Base-by-base conservation (phyloP, 2,888 invertebrate genomes). In the Clunio marinus region DNA sequence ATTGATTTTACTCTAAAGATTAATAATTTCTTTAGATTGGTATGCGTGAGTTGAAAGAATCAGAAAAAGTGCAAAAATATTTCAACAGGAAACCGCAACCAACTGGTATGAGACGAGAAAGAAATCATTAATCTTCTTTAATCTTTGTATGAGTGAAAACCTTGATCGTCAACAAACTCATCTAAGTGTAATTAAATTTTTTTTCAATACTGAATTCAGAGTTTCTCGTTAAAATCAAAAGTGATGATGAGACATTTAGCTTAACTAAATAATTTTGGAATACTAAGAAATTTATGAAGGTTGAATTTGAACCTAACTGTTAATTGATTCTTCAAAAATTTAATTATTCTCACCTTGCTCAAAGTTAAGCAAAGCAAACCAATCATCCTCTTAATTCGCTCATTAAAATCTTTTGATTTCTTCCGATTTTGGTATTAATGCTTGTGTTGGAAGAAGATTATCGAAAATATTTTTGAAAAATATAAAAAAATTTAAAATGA, bases 381-480 rank as follows among this genome's bases (percentile, higher is more conserved):
- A n/a, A 20, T 32, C 60, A 17, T 60, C 35, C 17, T 35, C 10
- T n/a, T 10, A 28, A 15, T 66, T 27, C 55, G 55, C 20, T 24
- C 66, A 51, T 66, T 55, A 20, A 66, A 66, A 24, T 66, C 66
- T 66, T 66, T 66, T 17, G 66, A 55, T 46, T 63, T n/a, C 17
- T n/a, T 13, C n/a, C 24, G 24, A 20, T 25, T 35, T 60, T 13
- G 13, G n/a, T n/a, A 4, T 27, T 27, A 17, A 17, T n/a, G n/a
- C n/a, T n/a, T n/a, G n/a, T n/a, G n/a, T n/a, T n/a, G n/a, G n/a
- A n/a, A n/a, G n/a, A n/a, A n/a, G n/a, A n/a, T n/a, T n/a, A n/a
- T n/a, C n/a, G n/a, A n/a, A n/a, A n/a, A n/a, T n/a, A n/a, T n/a
- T n/a, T n/a, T n/a, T n/a, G n/a, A n/a, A n/a, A n/a, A n/a, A n/a